phyloP scores from a whole-genome alignment of 2,113 vertebrate species.

The Rhinogobius similis region DNA sequence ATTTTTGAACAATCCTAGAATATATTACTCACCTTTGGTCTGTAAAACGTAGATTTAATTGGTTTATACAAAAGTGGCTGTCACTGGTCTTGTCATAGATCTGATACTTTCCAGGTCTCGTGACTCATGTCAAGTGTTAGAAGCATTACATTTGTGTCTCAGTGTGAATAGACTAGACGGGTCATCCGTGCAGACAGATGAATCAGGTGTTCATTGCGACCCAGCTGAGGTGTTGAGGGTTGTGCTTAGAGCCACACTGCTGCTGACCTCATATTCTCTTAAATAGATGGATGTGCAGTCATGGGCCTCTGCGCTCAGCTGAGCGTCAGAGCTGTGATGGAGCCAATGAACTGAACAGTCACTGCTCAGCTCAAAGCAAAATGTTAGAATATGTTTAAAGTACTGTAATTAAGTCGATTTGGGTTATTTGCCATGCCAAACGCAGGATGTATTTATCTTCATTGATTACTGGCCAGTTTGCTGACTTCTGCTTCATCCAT shows the following conservation, averaged over 20 bases:
- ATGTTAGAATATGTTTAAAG: neutral
- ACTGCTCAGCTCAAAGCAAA: conserved; percentile 4
- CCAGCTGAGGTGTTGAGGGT: conserved; percentile 15
- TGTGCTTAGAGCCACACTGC: conserved; percentile 4
- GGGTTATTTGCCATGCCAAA: neutral
- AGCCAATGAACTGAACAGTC: conserved; percentile 13
- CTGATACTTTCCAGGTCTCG: conserved; percentile 9
- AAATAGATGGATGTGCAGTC: conserved; percentile 10
- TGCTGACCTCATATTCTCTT: conserved; percentile 23
- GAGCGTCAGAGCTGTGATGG: conserved; percentile 9
- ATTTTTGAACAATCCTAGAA: conserved; percentile 3
- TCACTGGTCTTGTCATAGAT: conserved; percentile 16
- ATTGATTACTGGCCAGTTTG: too few relatives aligned
- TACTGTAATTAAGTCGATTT: neutral
- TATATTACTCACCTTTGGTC: conserved; percentile 27
- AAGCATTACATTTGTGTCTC: neutral
- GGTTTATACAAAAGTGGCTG: conserved; percentile 36
- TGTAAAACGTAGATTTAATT: conserved; percentile 27
- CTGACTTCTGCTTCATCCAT: too few relatives aligned
- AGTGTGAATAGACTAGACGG: neutral
- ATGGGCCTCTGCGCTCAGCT: conserved; percentile 13
- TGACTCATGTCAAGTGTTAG: conserved; percentile 17
- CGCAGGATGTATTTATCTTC: neutral
- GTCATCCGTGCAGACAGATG: neutral
- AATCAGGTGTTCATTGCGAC: conserved; percentile 9